These are phyloP conservation scores for Rhyzopertha dominica DNA, from an alignment of 1,140 invertebrate species.

Conservation along the genomic window DNA sequence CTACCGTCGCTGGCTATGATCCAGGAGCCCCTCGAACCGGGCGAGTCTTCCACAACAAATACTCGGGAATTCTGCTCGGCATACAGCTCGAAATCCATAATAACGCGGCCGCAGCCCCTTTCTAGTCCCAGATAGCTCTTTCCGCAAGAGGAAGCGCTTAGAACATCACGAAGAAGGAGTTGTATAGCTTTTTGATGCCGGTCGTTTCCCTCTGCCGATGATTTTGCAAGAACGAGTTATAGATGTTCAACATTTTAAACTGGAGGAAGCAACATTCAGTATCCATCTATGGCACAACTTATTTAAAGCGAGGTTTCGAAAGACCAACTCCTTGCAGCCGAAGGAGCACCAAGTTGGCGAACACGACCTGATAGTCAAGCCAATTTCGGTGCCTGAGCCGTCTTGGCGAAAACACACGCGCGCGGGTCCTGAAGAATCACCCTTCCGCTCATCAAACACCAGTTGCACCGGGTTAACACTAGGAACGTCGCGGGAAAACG, in stretches of 20 bases:
- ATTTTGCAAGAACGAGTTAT: conserved; percentile 68
- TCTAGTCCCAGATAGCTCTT: background rate
- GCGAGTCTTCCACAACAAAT: conserved; percentile 24
- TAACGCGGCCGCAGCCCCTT: conserved; percentile 10
- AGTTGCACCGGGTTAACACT: no score
- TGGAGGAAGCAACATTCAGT: conserved; percentile 39
- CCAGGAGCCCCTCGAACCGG: conserved; percentile 34
- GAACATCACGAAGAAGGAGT: conserved; percentile 79
- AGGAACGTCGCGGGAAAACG: no score
- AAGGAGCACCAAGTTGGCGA: conserved; percentile 15
- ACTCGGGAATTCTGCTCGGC: conserved; percentile 33
- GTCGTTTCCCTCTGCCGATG: conserved; percentile 74
- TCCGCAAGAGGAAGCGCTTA: conserved; percentile 46
- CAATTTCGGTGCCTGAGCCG: conserved; percentile 22
- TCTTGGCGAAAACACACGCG: conserved; percentile 36
- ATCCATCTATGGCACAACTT: conserved; percentile 40
- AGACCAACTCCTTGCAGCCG: conserved; percentile 20
- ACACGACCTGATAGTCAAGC: conserved; percentile 18
- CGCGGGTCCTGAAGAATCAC: no score
- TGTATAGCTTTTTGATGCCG: conserved; percentile 77
- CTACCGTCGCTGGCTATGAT: conserved; percentile 26
- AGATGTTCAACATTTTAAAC: conserved; percentile 54
- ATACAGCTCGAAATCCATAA: conserved; percentile 44
- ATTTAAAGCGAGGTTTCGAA: no score
- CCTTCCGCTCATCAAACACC: no score